Percentiles rank a stretch among this genome's conserved stretches.
Evolutionary conservation across 2,888 invertebrate species (phyloP).

Genomic region (Spisula solida): DNA sequence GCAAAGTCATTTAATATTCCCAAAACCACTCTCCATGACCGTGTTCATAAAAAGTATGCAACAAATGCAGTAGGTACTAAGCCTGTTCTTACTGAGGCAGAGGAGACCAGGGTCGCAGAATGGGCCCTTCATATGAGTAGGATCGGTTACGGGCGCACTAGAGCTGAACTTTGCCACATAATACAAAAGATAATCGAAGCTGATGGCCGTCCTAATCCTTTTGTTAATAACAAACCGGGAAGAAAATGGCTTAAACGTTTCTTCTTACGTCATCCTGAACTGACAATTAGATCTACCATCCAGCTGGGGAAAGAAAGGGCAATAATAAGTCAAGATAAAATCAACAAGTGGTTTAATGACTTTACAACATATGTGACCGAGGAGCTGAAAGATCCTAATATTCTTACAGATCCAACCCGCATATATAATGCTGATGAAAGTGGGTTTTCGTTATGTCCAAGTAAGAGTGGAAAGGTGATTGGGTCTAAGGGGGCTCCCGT

Average conservation of each 20-base stretch:
- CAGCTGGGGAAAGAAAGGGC: conserved; percentile 48
- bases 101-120: conserved; percentile 39
- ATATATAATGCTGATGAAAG: conserved; percentile 60
- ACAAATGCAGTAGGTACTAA: conserved; percentile 19
- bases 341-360: conserved; percentile 18
- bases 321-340: background rate
- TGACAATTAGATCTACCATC: too few species aligned
- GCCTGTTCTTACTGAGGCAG: conserved; percentile 8
- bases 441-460: conserved; percentile 50
- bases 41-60: conserved; percentile 25
- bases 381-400: conserved; percentile 30
- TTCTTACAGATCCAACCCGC: conserved; percentile 46
- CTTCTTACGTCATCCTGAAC: conserved; percentile 44
- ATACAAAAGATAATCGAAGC: conserved; percentile 44
- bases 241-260: conserved; percentile 46
- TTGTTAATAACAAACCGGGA: conserved; percentile 51
- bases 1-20: conserved; percentile 43
- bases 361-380: too few species aligned
- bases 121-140: conserved; percentile 50
- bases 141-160: conserved; percentile 57
- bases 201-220: too few species aligned
- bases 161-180: conserved; percentile 11
- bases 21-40: conserved; percentile 44
- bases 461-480: conserved; percentile 16
- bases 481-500: conserved; percentile 42